A percentile compares a stretch with the other conserved stretches of the same genome.
These are phyloP conservation scores for Stictocephala bisonia DNA, from an alignment of 2,888 invertebrate genomes.

Conservation along the genomic window DNA sequence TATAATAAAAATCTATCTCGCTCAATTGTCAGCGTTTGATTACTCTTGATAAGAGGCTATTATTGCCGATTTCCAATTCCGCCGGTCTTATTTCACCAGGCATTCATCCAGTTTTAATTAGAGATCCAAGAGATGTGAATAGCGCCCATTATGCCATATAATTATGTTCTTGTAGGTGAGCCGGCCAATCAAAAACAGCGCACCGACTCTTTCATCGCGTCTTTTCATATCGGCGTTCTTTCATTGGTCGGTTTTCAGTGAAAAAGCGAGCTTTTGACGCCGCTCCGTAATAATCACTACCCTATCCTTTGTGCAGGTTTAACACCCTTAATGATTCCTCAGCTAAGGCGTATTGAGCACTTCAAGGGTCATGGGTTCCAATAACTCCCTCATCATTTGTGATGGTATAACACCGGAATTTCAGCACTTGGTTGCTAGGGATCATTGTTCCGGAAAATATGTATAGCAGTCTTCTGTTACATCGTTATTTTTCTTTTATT, in stretches of 20 bases:
- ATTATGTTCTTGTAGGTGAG: slow-evolving; percentile 27
- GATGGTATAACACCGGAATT: too few species aligned
- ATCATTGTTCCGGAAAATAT: too few species aligned
- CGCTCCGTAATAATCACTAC: slow-evolving; percentile 32
- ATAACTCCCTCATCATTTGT: slow-evolving; percentile 27
- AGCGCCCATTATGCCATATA: slow-evolving; percentile 9
- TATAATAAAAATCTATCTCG: slow-evolving; percentile 37
- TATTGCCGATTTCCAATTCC: slow-evolving; percentile 37
- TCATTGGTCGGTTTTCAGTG: slow-evolving; percentile 25
- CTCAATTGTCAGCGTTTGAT: slow-evolving; percentile 19
- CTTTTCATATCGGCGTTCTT: slow-evolving; percentile 39
- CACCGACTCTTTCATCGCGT: slow-evolving; percentile 33
- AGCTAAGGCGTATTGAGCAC: slow-evolving; percentile 28
- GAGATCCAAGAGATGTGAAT: slow-evolving; percentile 26
- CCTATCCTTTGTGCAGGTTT: slow-evolving; percentile 21
- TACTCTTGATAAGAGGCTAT: slow-evolving; percentile 38
- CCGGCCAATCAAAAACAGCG: slow-evolving; percentile 26
- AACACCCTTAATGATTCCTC: slow-evolving; percentile 28
- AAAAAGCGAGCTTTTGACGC: slow-evolving; percentile 32
- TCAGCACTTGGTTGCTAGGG: too few species aligned
- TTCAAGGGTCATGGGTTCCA: slow-evolving; percentile 22
- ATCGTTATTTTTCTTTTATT: too few species aligned
- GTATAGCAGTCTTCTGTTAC: too few species aligned
- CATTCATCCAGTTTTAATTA: slow-evolving; percentile 39
- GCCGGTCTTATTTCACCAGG: slow-evolving; percentile 21